Base-by-base conservation (phyloP, 2,888 invertebrate genomes). In the Fragum whitleyi region DNA sequence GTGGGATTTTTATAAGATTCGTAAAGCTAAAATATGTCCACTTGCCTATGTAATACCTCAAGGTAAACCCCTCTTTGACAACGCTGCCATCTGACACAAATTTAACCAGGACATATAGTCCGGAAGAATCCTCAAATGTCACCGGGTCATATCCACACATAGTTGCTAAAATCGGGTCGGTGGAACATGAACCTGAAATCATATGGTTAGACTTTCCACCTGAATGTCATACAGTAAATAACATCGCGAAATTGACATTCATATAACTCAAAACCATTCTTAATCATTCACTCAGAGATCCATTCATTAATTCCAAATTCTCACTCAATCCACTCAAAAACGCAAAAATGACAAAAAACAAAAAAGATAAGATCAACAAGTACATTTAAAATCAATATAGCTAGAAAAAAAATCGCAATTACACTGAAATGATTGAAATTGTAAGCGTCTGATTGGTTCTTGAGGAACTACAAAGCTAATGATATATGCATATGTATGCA, bases 31-130 rank as follows among this genome's bases (percentile, higher is more conserved):
- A n/a, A n/a, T n/a, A n/a, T n/a, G n/a, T n/a, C n/a, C n/a, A 9
- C 47, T 62, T 74, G 53, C 79, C 75, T 28, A 75, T 71, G 21
- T 79, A 71, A 36, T 61, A 71, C 19, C 32, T 21, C 0, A 79
- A 32, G 21, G 6, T 16, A 65, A 70, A 75, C 2, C 79, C 79
- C 6, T 42, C n/a, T 1, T 51, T 32, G 9, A 39, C 42, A 0
- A 79, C 68, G 7, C 74, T 67, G 9, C 29, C 19, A 42, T 79
- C 79, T 5, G 79, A 75, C 29, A 57, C n/a, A 32, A 79, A 79
- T 7, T 28, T 1, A 9, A 79, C 32, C n/a, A 79, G 59, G 11
- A 79, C 71, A 21, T 79, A 79, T 0, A 71, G 47, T 28, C 79
- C 79, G 1, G 71, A 42, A 42, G 29, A 19, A 57, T 79, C 79